Evolutionary conservation across 2,113 vertebrate species (phyloP), one percentile per base, ranked within the genome.

Genomic region (Brevimyrus niger): DNA sequence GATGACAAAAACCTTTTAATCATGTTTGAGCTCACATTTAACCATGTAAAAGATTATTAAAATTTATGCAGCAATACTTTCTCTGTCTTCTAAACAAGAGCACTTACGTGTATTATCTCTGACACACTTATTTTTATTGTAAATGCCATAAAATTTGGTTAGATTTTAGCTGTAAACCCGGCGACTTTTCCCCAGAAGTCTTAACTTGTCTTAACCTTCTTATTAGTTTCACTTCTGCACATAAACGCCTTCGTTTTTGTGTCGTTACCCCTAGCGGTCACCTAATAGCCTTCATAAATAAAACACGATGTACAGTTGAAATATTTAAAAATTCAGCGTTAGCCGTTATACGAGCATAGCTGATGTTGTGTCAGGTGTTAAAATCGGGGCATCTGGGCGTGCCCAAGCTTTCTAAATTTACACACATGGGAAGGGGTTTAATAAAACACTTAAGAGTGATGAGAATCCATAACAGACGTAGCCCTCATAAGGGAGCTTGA

Each of bases 251-350:
- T 84, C 23, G 19, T 47, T 46, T 84, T 44, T 84, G 82, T 47
- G 44, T 47, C 6, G 35, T 80, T 80, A 69, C 73, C 73, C 73
- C 35, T 3, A 42, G 42, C 85, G 48, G 85, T 87, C 82, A 90
- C 15, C 87, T 76, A 89, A 91, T 88, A 84, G 65, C 53, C 31
- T 42, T 51, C 13, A 47, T 87, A 35, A 87, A 87, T 87, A 51
- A 87, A 87, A 38, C 50, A 87, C 27, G 85, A 27, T 27, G 9
- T 27, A 87, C 27, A 53, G 27, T 17, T 87, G 85, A 87, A 87
- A 35, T 53, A 31, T 87, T 87, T 87, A 87, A 87, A 87, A 21
- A 55, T 55, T 53, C 48, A 87, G 85, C 48, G 11, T 55, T 87
- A 69, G 61, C 6, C 13, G 48, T 53, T 31, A 48, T 23, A 27